Conservation (phyloP, 1,140 invertebrate species). For the Aphidius ervi region DNA sequence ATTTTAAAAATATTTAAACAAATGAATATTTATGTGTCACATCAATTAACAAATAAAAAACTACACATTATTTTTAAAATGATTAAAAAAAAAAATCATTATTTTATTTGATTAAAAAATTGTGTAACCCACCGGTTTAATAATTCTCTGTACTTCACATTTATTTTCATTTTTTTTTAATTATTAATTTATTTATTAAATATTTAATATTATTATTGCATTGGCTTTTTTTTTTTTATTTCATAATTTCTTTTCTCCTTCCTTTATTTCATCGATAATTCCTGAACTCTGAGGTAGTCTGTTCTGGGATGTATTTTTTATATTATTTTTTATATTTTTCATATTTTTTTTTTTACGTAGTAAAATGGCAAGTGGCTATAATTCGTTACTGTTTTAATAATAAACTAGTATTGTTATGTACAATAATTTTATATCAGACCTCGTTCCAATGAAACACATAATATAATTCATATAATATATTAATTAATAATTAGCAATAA, state of each 20-base stretch:
- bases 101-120: slow-evolving; percentile 12
- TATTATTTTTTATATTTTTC: slow-evolving; percentile 8
- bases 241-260: slow-evolving; percentile 41
- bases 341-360: slow-evolving; percentile 35
- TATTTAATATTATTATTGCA: slow-evolving; percentile 48
- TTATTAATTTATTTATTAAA: slow-evolving; percentile 33
- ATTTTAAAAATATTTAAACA: not conserved
- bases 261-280: slow-evolving; percentile 47
- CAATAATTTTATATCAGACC: slow-evolving; percentile 27
- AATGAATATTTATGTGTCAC: not conserved
- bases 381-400: slow-evolving; percentile 32
- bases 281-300: slow-evolving; percentile 54
- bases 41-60: slow-evolving; percentile 3
- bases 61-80: slow-evolving; percentile 3
- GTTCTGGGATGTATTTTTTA: slow-evolving; percentile 40
- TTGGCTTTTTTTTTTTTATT: slow-evolving; percentile 33
- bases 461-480: not conserved
- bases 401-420: slow-evolving; percentile 34
- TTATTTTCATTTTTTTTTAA: slow-evolving; percentile 26
- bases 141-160: slow-evolving; percentile 23
- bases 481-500: not conserved
- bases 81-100: slow-evolving; percentile 12
- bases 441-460: slow-evolving; percentile 26
- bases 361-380: slow-evolving; percentile 49
- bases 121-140: slow-evolving; percentile 24